Conservation (phyloP, 2,888 invertebrate genomes). For the Amorpha juglandis region DNA sequence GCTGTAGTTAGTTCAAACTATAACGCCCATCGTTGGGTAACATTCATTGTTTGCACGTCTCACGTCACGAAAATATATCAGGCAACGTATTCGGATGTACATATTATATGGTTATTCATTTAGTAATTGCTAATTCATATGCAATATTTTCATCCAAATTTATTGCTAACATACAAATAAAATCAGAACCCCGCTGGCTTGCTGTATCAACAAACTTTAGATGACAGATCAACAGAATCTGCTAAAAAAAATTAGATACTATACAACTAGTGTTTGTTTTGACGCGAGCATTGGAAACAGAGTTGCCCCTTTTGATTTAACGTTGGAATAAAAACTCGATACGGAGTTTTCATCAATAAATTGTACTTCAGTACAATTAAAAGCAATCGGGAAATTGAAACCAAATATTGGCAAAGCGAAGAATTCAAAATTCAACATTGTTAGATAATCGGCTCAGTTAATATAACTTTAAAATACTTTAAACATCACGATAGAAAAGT, state of each 20-base stretch:
- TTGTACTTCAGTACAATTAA: background rate
- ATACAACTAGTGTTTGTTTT: too few relatives aligned
- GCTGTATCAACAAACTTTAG: background rate
- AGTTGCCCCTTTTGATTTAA: conserved; percentile 3
- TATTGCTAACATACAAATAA: background rate
- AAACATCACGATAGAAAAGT: background rate
- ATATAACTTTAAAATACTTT: background rate
- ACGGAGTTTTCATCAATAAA: background rate
- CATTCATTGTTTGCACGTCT: conserved; percentile 37
- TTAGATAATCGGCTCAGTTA: background rate
- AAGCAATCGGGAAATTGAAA: background rate
- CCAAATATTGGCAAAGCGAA: conserved; percentile 7
- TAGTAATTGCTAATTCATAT: background rate
- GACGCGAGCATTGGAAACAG: background rate
- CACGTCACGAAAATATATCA: conserved; percentile 6
- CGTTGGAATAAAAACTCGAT: background rate
- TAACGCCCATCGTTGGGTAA: conserved; percentile 33
- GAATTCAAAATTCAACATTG: background rate
- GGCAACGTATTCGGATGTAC: conserved; percentile 4
- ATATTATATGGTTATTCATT: too few relatives aligned
- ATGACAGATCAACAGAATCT: background rate
- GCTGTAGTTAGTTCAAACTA: conserved; percentile 35
- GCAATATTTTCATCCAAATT: background rate
- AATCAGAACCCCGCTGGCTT: background rate
- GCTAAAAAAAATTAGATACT: background rate